phyloP scores from a whole-genome alignment of 2,797 vertebrate species.

The Darevskia nairensis region DNA sequence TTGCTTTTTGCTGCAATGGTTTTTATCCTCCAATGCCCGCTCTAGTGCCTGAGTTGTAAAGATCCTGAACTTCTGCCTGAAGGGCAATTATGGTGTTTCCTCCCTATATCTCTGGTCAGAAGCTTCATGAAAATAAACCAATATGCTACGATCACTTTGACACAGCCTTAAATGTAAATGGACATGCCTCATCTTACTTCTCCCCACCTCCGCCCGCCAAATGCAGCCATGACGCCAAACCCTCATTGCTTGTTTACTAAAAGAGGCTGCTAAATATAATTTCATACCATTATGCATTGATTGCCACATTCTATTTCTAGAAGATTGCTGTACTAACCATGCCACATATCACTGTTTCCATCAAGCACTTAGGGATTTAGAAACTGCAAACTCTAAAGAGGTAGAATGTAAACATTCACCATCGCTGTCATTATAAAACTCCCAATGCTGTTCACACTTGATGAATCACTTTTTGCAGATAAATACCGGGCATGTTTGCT shows the following conservation, averaged over 20 bases:
- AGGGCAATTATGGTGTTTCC: background rate
- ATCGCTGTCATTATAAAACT: slow-evolving; percentile 18
- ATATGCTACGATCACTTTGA: background rate
- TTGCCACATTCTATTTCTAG: slow-evolving; percentile 3
- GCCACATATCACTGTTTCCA: slow-evolving; percentile 8
- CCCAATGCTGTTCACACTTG: slow-evolving; percentile 10
- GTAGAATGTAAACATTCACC: slow-evolving; percentile 26
- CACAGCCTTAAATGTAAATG: background rate
- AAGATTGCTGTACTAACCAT: background rate
- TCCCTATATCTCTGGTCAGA: background rate
- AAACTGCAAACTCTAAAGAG: slow-evolving; percentile 15
- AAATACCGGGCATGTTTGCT: slow-evolving; percentile 13
- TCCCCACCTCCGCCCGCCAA: background rate
- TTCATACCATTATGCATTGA: background rate
- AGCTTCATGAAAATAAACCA: background rate
- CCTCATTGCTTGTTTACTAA: background rate
- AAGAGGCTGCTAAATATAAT: background rate
- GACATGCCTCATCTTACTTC: background rate
- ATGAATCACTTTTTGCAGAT: slow-evolving; percentile 19
- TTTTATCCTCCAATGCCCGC: background rate
- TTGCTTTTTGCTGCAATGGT: background rate
- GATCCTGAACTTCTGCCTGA: background rate
- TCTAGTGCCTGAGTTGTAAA: background rate
- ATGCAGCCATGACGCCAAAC: background rate
- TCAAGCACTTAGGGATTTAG: slow-evolving; percentile 16